Base-by-base conservation (phyloP, 2,113 vertebrate species). In the Microcebus murinus region DNA sequence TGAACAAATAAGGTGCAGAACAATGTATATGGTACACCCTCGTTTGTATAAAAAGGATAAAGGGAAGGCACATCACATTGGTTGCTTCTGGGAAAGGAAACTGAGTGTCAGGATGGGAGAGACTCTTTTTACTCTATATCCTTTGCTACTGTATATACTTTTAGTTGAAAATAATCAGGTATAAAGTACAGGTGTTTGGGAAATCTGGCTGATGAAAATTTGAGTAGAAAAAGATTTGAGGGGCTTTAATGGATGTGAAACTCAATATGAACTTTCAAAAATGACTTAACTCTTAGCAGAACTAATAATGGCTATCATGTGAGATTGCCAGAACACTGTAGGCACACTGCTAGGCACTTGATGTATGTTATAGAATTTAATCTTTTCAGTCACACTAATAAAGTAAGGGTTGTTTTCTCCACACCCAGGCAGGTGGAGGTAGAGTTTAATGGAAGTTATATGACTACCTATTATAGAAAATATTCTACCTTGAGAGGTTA, bases 271-370 rank as follows among this genome's bases (percentile, higher is more conserved):
- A 48, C 25, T 82, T 93, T 83, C 59, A 82, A 91, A 79, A 77
- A 25, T 91, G 45, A 71, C 52, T 85, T 96, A 55, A 85, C 21
- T 91, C 63, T 85, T 86, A 71, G 34, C 87, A 34, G 57, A 90
- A 31, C 9, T 90, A n/a, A 59, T 59, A 76, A 27, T 74, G 8
- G 50, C 50, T 70, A 9, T 88, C 50, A 55, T 84, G 84, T 55
- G 20, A 87, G 42, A 87, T 81, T 45, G 65, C 39, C 74, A 76
- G 21, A 83, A 74, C 88, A 85, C 45, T 73, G 3, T 73, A 79
- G 8, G 20, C 34, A 68, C 25, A 48, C 61, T 76, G 57, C 20
- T 73, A 87, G 65, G 20, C 14, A 67, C 18, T 73, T 73, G 74
- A 81, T 39, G 12, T 90, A 82, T 55, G 29, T 76, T 94, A 81